phyloP scores from a whole-genome alignment of 1,140 invertebrate genomes.

The Epicauta chinensis region DNA sequence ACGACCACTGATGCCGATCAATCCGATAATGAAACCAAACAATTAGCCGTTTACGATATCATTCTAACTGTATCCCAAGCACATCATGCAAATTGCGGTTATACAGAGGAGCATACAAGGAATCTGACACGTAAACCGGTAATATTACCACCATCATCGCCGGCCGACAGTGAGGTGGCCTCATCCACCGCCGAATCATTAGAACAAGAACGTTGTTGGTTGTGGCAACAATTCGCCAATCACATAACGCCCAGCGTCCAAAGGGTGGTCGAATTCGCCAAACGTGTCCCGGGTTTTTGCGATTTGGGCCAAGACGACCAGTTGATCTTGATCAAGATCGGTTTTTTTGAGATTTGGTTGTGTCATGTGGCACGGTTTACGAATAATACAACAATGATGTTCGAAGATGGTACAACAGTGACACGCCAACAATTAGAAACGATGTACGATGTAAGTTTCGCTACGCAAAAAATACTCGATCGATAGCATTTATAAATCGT shows the following conservation, averaged over 20 bases:
- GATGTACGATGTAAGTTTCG: conserved; percentile 84
- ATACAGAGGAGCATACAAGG: conserved; percentile 79
- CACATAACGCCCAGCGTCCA: conserved; percentile 81
- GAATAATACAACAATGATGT: conserved; percentile 75
- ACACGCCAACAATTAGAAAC: conserved; percentile 79
- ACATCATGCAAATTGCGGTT: conserved; percentile 82
- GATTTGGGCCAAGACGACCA: conserved; percentile 87
- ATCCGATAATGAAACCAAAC: conserved; percentile 44
- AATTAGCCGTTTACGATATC: conserved; percentile 71
- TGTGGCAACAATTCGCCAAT: conserved; percentile 72
- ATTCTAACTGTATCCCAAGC: conserved; percentile 85
- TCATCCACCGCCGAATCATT: conserved; percentile 60
- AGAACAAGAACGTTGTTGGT: conserved; percentile 62
- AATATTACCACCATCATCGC: conserved; percentile 52
- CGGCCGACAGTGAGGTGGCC: conserved; percentile 47
- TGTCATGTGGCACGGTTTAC: conserved; percentile 79
- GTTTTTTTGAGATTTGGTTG: conserved; percentile 96
- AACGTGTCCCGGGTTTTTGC: conserved; percentile 83
- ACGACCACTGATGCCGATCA: conserved; percentile 47
- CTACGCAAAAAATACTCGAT: not conserved
- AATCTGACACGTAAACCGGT: conserved; percentile 65
- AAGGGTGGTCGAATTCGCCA: conserved; percentile 89
- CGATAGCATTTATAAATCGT: not conserved
- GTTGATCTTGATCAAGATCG: conserved; percentile 89
- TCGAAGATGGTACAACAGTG: conserved; percentile 86